Conservation (phyloP, 2,888 invertebrate species). For the Mystacides longicornis region DNA sequence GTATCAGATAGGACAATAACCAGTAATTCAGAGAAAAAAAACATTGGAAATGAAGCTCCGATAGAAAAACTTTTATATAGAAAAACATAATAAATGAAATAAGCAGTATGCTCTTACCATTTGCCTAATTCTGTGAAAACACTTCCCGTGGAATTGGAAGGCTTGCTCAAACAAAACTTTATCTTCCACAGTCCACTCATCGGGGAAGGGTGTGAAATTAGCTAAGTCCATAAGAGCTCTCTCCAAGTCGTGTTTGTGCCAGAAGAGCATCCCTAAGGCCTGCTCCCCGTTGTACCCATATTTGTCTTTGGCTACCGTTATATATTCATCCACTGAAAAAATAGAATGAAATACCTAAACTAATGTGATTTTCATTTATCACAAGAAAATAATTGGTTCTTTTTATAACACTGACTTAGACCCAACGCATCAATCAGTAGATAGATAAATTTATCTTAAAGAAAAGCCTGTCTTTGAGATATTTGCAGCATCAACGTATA, state of each 20-base stretch:
- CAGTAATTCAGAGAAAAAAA: neutral
- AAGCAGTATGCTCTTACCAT: constrained; percentile 60
- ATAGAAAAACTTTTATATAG: neutral
- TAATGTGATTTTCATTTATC: too few species aligned
- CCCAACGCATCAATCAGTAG: too few species aligned
- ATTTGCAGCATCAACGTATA: too few species aligned
- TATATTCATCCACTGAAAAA: constrained; percentile 85
- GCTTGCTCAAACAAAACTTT: constrained; percentile 97
- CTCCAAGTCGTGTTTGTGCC: constrained; percentile 95
- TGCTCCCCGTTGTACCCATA: constrained; percentile 97
- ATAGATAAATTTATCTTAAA: too few species aligned
- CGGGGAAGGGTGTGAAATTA: constrained; percentile 95
- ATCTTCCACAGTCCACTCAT: constrained; percentile 97
- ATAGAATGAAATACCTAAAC: too few species aligned
- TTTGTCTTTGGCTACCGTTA: constrained; percentile 89
- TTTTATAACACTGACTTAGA: too few species aligned
- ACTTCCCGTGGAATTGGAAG: constrained; percentile 96
- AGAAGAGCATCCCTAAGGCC: constrained; percentile 94
- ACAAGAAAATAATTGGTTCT: too few species aligned
- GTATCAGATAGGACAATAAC: too few species aligned
- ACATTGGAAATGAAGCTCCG: too few species aligned
- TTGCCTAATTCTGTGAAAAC: constrained; percentile 93
- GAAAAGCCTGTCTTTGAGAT: too few species aligned
- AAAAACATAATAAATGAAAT: neutral
- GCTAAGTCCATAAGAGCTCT: constrained; percentile 88